A percentile compares a stretch with the other conserved stretches of the same genome.
phyloP scores from a whole-genome alignment of 2,888 invertebrate genomes.

The Drosophila lacicola region DNA sequence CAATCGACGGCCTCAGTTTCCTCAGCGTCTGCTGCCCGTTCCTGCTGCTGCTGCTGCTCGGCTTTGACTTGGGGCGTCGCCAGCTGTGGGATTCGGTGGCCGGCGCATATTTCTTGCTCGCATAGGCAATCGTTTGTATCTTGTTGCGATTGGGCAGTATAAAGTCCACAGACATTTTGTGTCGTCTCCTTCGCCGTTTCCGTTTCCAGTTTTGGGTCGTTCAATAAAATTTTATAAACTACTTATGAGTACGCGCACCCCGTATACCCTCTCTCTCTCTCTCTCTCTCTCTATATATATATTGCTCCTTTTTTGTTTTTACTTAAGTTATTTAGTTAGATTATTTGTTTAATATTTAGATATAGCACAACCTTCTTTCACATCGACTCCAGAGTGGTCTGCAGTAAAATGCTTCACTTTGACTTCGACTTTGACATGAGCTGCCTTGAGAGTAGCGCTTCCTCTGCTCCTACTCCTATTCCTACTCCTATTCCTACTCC shows the following conservation, averaged over 20 bases:
- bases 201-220: constrained; percentile 65
- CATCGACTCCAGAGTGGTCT: constrained; percentile 68
- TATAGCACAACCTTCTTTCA: constrained; percentile 80
- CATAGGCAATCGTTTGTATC: constrained; percentile 77
- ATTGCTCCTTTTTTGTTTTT: constrained; percentile 14
- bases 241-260: constrained; percentile 36
- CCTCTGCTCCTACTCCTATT: constrained; percentile 32
- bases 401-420: constrained; percentile 72
- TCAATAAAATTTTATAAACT: constrained; percentile 52
- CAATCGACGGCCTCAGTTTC: constrained; percentile 47
- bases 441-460: constrained; percentile 78
- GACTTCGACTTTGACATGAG: constrained; percentile 78
- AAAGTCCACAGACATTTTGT: constrained; percentile 82
- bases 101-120: constrained; percentile 71
- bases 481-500: constrained; percentile 14
- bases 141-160: constrained; percentile 77
- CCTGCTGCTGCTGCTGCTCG: constrained; percentile 16
- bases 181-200: constrained; percentile 57
- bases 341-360: constrained; percentile 77
- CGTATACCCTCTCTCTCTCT: constrained; percentile 37
- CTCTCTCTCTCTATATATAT: constrained; percentile 14
- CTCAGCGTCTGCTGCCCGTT: constrained; percentile 37
- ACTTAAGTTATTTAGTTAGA: constrained; percentile 34
- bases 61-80: constrained; percentile 65
- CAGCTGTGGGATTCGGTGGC: constrained; percentile 67